These are phyloP conservation scores for Platalea minor DNA, from an alignment of 2,797 vertebrate genomes.

Conservation along the genomic window DNA sequence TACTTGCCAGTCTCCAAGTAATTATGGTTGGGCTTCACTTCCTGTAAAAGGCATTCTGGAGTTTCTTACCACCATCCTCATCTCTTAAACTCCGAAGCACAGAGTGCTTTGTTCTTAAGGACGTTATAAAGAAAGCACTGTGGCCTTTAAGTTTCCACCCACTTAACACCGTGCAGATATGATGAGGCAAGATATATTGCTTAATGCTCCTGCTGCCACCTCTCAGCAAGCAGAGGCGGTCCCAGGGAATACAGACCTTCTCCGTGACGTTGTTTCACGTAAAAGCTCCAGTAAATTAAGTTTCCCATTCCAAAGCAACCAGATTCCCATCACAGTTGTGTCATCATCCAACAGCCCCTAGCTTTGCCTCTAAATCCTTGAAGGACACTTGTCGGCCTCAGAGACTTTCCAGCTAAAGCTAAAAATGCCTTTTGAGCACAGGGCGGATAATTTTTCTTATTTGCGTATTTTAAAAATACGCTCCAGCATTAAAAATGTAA, in stretches of 20 bases:
- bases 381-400: background rate
- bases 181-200: background rate
- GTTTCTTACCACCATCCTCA: background rate
- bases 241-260: background rate
- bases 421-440: background rate
- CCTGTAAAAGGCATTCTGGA: background rate
- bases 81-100: background rate
- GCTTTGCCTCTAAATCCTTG: background rate
- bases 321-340: background rate
- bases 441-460: background rate
- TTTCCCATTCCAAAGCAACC: background rate
- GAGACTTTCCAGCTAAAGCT: background rate
- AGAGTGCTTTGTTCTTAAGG: background rate
- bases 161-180: background rate
- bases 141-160: background rate
- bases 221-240: background rate
- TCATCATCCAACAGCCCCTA: background rate
- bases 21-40: background rate
- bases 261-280: rapidly evolving
- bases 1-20: background rate
- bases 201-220: background rate
- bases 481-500: background rate
- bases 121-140: background rate
- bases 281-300: background rate
- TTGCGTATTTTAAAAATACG: background rate